phyloP scores from a whole-genome alignment of 2,797 vertebrate species.

The Lepidocolaptes lacrymiger region DNA sequence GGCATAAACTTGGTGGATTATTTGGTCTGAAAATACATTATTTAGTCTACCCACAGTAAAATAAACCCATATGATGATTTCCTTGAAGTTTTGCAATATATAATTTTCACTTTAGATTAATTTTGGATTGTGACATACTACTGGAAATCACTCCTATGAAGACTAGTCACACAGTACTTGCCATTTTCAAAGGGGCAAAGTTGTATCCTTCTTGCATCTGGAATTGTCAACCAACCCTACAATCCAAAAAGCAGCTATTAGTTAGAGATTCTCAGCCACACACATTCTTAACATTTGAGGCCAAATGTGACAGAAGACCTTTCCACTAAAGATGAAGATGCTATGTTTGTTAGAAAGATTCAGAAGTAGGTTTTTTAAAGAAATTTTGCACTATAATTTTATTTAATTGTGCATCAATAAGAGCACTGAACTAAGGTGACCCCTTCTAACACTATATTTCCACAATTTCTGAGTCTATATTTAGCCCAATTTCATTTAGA shows the following conservation, averaged over 20 bases:
- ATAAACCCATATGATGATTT: background rate
- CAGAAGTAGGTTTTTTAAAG: background rate
- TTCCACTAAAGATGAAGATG: background rate
- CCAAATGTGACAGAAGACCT: background rate
- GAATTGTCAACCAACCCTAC: conserved; percentile 86
- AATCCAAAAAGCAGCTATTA: conserved; percentile 9
- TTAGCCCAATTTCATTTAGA: background rate
- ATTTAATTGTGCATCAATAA: background rate
- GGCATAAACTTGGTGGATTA: background rate
- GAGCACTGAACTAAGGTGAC: background rate
- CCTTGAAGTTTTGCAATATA: background rate
- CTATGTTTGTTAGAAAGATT: background rate
- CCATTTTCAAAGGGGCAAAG: conserved; percentile 90
- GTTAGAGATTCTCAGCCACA: background rate
- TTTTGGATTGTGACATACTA: background rate
- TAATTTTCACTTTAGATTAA: background rate
- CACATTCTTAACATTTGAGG: background rate
- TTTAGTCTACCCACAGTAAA: background rate
- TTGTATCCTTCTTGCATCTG: conserved; percentile 85
- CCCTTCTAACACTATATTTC: background rate
- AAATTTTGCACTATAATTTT: background rate
- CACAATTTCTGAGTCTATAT: background rate
- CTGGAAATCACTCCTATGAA: background rate
- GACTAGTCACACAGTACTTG: conserved; percentile 66
- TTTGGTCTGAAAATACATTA: background rate